Conservation (phyloP, 2,797 vertebrate species). For the Linurgus olivaceus region DNA sequence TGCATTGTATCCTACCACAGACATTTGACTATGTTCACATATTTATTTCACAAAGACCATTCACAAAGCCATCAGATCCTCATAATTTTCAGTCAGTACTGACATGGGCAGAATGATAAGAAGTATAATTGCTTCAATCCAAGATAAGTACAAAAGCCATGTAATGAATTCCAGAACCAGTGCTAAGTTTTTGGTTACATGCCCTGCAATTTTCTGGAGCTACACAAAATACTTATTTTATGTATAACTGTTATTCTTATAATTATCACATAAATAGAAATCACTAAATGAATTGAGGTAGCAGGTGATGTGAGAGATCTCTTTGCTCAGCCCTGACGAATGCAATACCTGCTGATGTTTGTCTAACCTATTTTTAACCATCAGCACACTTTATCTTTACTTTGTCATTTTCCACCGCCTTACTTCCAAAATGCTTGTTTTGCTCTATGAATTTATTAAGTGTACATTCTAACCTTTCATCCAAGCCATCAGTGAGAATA, state of each 20-base stretch:
- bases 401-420: neutral
- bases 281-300: neutral
- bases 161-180: neutral
- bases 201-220: neutral
- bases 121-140: neutral
- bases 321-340: neutral
- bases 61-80: neutral
- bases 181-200: neutral
- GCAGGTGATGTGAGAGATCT: neutral
- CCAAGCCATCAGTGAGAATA: neutral
- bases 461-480: neutral
- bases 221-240: neutral
- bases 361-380: neutral
- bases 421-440: neutral
- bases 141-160: neutral
- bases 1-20: neutral
- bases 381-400: neutral
- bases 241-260: neutral
- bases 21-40: neutral
- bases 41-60: neutral
- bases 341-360: neutral
- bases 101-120: neutral
- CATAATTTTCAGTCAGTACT: neutral
- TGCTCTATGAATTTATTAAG: neutral
- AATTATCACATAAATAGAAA: neutral